Base-by-base conservation (phyloP, 2,797 vertebrate genomes). In the Lutjanus campechanus region DNA sequence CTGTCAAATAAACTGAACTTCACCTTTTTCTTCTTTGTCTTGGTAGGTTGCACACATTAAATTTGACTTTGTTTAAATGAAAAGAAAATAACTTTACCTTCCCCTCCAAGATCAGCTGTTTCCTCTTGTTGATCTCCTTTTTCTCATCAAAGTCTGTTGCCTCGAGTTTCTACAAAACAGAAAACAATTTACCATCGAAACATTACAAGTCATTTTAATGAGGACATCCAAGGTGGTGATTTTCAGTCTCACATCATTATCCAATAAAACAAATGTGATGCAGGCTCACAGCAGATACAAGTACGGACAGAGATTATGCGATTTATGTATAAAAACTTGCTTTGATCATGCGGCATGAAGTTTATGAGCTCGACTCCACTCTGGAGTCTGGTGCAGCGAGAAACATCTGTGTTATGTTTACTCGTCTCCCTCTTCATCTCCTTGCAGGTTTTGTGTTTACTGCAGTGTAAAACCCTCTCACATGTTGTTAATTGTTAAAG, bases 111-210 rank as follows among this genome's bases (percentile, higher is more conserved):
- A 99, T 98, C 93, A 99, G 85, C 86, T 99, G 97, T 62, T 99
- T 99, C 90, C 97, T 95, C 85, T 99, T 99, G 85, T 99, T 97
- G 69, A 97, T 98, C 84, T 99, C 97, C 55, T 97, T 99, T 92
- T 97, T 99, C 93, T 99, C 97, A 8, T 98, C 97, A 58, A 99
- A 99, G 83, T 98, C 97, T 0, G 93, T 95, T 0, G 97, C 96
- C 85, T 99, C 98, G 2, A 99, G 95, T 91, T 95, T 97, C 98
- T 99, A 84, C 5, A 81, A 88, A 1, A 64, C 13, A 76, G 5
- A 79, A 56, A 40, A 59, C 11, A 15, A 5, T 22, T 61, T 3
- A 41, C 15, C n/a, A 16, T 54, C 0, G 76, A 64, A 60, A 58
- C 36, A 17, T 36, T 36, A 25, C 7, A 41, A 11, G 12, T 19